These are phyloP conservation scores for Hydroisotoma schaefferi DNA, from an alignment of 2,888 invertebrate species.

Conservation along the genomic window DNA sequence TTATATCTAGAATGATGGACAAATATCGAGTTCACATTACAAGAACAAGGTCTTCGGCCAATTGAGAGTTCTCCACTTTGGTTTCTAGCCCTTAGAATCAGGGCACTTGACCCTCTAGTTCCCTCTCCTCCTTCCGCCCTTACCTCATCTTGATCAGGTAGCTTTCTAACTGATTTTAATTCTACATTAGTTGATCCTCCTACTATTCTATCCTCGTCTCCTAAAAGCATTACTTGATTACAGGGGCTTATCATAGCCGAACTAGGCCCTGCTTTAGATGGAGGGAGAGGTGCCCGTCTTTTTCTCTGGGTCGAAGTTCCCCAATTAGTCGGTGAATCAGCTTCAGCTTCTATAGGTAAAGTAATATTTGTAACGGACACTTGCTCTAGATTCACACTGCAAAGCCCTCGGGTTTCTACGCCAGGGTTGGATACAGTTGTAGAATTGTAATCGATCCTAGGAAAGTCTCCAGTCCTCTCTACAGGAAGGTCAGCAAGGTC, in stretches of 20 bases:
- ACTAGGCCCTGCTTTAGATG: not conserved
- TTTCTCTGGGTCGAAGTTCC: slow-evolving; percentile 24
- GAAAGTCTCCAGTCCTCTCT: no score
- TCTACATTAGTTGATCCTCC: not conserved
- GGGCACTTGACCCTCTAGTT: no score
- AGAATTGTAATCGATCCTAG: no score
- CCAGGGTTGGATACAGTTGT: no score
- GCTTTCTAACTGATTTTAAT: slow-evolving; percentile 1
- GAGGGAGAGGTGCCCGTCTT: slow-evolving; percentile 21
- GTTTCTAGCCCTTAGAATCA: no score
- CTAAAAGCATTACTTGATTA: not conserved
- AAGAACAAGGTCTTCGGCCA: not conserved
- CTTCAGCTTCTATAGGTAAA: not conserved
- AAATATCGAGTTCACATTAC: slow-evolving; percentile 2
- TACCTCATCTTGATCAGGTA: not conserved
- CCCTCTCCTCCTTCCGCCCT: no score
- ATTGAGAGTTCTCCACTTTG: slow-evolving; percentile 4
- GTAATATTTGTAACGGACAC: no score
- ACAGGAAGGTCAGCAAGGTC: slow-evolving; percentile 1
- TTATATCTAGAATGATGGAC: slow-evolving; percentile 2
- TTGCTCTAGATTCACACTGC: no score
- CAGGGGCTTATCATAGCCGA: not conserved
- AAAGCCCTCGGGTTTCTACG: no score
- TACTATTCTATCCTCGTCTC: not conserved
- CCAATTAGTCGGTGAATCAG: slow-evolving; percentile 18